Percentiles rank a stretch among this genome's conserved stretches.
Conservation (phyloP, 2,888 invertebrate genomes). For the Macropis europaea region DNA sequence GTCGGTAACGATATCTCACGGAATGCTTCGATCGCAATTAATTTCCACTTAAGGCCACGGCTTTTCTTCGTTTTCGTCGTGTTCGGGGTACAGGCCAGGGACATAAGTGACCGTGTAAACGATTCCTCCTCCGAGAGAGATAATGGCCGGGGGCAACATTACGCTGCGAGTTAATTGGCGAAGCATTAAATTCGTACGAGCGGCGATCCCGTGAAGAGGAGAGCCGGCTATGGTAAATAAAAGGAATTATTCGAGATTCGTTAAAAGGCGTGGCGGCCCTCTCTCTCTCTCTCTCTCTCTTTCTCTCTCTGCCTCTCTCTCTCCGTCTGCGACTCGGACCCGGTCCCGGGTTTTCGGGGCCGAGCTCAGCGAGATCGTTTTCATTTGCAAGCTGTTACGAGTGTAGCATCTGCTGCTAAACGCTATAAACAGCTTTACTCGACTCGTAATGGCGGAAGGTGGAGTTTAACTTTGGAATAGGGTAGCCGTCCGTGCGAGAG, state of each 20-base stretch:
- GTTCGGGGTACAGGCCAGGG: constrained; percentile 4
- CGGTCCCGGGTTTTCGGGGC: constrained; percentile 10
- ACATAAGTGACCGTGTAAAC: constrained; percentile 44
- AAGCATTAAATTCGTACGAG: constrained; percentile 39
- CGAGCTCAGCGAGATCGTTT: constrained; percentile 63
- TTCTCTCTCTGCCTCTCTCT: background rate
- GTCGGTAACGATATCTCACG: too few species aligned
- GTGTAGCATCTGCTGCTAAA: constrained; percentile 74
- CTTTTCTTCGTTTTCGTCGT: constrained; percentile 11
- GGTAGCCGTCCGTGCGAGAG: constrained; percentile 46
- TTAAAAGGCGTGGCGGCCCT: constrained; percentile 54
- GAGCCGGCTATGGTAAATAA: constrained; percentile 36
- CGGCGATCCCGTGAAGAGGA: background rate
- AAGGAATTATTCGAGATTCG: constrained; percentile 52
- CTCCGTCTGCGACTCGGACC: background rate
- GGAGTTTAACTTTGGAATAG: constrained; percentile 70
- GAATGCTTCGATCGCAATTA: constrained; percentile 25
- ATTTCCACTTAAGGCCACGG: constrained; percentile 1
- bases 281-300: too few species aligned
- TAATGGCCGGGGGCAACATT: constrained; percentile 48
- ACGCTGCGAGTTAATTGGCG: constrained; percentile 48
- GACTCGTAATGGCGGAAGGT: constrained; percentile 68
- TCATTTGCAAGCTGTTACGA: constrained; percentile 75
- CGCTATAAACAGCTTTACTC: constrained; percentile 73
- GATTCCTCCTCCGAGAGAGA: constrained; percentile 42